Base-by-base conservation (phyloP, 2,113 vertebrate genomes). In the Penelope pileata region DNA sequence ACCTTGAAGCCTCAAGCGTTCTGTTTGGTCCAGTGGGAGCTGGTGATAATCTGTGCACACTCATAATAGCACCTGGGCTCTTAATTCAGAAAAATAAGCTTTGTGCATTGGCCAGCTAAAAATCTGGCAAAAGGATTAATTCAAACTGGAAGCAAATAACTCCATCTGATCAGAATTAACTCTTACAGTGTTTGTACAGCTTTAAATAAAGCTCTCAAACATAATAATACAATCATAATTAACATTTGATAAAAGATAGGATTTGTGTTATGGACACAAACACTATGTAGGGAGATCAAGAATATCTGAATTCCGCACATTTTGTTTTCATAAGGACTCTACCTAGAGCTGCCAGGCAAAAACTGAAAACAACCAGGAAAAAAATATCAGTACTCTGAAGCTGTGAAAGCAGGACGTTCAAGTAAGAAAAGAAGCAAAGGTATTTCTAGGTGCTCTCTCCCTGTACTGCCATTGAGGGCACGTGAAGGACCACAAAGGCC, bases 1-100 rank as follows among this genome's bases (percentile, higher is more conserved):
- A 83, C 32, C 82, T 92, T 84, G 89, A 97, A 92, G 75, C 74
- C 36, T 19, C 27, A 77, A 73, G 29, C 74, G 82, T 63, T 96
- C 83, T 79, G 32, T 76, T 66, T 3, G 1, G 82, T 93, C 87
- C 91, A 63, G 80, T 67, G 93, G 89, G 87, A 90, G 56, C 77
- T 93, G 92, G 75, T 68, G 64, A 88, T 90, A 94, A 96, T 85
- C 51, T 40, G 67, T 56, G 79, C n/a, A 77, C 24, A 45, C 60
- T 91, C 85, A 32, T 48, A 94, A 78, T 29, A 94, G 80, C 94
- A 97, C 94, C 94, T 97, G 97, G 87, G 63, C 59, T 94, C 83
- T 93, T 91, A 73, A 80, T 93, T 93, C 80, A 96, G 77, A 88
- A 88, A n/a, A 91, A 86, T 51, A 85, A 82, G 76, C 85, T 90